Conservation (phyloP, 2,113 vertebrate genomes). For the Phyllopteryx taeniolatus region DNA sequence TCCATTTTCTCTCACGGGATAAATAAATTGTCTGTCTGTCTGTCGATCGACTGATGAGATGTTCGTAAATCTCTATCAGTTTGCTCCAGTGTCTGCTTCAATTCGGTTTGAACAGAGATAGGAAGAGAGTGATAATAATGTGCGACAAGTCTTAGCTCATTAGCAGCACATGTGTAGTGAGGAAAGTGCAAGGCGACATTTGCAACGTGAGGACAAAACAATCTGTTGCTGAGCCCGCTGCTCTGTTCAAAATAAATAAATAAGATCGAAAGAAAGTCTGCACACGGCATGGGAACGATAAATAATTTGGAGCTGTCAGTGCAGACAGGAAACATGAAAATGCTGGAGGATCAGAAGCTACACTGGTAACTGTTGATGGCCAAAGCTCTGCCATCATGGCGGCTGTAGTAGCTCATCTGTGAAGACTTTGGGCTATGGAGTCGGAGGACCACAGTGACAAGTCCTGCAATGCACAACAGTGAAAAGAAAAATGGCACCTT, state of each 20-base stretch:
- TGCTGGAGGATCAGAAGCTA: no score
- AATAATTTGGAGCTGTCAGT: neutral
- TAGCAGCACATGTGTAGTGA: slow-evolving; percentile 21
- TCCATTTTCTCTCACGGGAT: no score
- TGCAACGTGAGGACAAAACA: neutral
- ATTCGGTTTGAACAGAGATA: slow-evolving; percentile 6
- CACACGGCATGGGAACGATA: neutral
- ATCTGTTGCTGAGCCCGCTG: slow-evolving; percentile 13
- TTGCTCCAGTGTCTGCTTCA: slow-evolving; percentile 10
- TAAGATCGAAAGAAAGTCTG: neutral
- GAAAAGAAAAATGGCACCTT: no score
- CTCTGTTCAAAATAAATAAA: neutral
- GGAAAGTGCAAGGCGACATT: neutral
- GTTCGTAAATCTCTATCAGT: neutral
- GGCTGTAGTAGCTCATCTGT: no score
- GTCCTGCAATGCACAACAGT: no score
- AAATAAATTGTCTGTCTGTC: no score
- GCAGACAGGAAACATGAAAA: neutral
- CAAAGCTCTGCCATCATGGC: no score
- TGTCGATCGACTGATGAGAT: no score
- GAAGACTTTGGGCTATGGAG: no score
- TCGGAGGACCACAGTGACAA: no score
- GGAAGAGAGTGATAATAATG: slow-evolving; percentile 17
- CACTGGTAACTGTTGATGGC: no score
- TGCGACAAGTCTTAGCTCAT: slow-evolving; percentile 27